These are phyloP conservation scores for Hybognathus amarus DNA, from an alignment of 2,797 vertebrate genomes.

Conservation along the genomic window DNA sequence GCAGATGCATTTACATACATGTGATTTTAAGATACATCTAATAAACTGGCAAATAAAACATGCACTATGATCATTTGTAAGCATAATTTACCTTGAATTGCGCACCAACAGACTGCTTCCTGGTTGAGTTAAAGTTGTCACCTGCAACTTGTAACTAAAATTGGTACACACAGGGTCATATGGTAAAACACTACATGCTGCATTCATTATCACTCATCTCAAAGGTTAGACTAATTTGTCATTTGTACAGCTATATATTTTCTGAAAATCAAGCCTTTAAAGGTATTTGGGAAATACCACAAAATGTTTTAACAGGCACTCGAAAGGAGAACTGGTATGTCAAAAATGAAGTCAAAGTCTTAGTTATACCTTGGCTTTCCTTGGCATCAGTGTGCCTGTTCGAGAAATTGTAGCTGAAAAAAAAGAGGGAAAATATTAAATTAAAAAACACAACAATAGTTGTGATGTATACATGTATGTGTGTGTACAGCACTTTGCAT, in stretches of 20 bases:
- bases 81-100: slow-evolving; percentile 73
- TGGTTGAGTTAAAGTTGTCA: slow-evolving; percentile 76
- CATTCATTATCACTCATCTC: background rate
- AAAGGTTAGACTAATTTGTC: background rate
- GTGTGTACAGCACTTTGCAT: no score
- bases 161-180: background rate
- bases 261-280: background rate
- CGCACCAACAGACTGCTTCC: slow-evolving; percentile 78
- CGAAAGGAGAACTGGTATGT: no score
- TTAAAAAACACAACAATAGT: background rate
- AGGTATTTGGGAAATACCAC: background rate
- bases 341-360: background rate
- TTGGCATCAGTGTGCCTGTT: slow-evolving; percentile 78
- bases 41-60: background rate
- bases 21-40: background rate
- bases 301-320: background rate
- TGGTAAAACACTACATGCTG: background rate
- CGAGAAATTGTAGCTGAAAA: slow-evolving; percentile 78
- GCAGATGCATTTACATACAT: no score
- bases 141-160: slow-evolving; percentile 60
- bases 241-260: background rate
- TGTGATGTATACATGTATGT: background rate
- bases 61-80: background rate
- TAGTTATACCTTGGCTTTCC: slow-evolving; percentile 73
- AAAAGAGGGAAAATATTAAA: background rate